Percentiles rank a stretch among this genome's conserved stretches.
Evolutionary conservation across 2,888 invertebrate genomes (phyloP).

Genomic region (Brachynemurus nebulosus): DNA sequence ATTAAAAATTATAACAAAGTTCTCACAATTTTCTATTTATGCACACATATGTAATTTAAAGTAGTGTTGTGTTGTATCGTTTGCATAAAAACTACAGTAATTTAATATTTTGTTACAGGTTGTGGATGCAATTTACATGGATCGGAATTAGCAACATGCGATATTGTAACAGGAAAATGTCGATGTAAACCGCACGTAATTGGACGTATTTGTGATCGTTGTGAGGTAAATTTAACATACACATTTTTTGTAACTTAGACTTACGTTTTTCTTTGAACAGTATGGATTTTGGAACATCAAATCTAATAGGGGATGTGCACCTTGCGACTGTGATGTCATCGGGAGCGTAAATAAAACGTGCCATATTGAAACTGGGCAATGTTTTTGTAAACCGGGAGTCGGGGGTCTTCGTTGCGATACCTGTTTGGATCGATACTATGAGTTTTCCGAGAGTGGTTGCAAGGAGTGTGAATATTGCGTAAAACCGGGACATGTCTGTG

Average conservation of each 20-base stretch:
- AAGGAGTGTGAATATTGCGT: conserved; percentile 66
- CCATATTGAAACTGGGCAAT: conserved; percentile 61
- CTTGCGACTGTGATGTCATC: conserved; percentile 66
- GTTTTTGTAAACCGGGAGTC: conserved; percentile 63
- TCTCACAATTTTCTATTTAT: too few species aligned
- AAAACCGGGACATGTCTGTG: conserved; percentile 76
- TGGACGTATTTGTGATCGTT: conserved; percentile 61
- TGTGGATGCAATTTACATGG: conserved; percentile 72
- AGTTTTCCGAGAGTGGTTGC: conserved; percentile 64
- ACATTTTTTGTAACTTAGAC: not conserved
- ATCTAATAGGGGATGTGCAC: conserved; percentile 57
- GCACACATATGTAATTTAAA: too few species aligned
- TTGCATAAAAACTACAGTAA: too few species aligned
- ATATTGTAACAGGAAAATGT: conserved; percentile 66
- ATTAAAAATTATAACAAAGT: too few species aligned
- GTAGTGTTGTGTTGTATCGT: too few species aligned
- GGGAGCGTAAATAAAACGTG: conserved; percentile 56
- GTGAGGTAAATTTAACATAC: conserved; percentile 40
- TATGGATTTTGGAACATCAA: conserved; percentile 64
- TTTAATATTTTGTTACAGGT: conserved; percentile 45
- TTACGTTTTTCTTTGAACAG: conserved; percentile 26
- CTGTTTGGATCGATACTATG: conserved; percentile 64
- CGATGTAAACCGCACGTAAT: conserved; percentile 56
- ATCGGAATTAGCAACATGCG: conserved; percentile 53
- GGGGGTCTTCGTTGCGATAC: conserved; percentile 57